Evolutionary conservation across 2,888 invertebrate genomes (phyloP), one percentile per base, ranked within the genome.

Genomic region (Thyatira batis): DNA sequence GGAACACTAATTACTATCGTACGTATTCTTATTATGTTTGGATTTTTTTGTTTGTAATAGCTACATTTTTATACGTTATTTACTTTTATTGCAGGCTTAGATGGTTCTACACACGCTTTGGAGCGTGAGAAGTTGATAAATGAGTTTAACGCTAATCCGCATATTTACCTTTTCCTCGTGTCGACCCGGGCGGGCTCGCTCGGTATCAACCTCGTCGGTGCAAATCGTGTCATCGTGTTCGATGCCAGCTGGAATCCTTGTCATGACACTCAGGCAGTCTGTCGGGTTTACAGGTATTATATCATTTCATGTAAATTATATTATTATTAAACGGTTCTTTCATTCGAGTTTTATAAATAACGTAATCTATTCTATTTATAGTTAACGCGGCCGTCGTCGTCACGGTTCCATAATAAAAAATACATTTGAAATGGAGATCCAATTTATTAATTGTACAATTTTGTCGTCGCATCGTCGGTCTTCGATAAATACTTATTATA

Each of bases 181-280:
- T 99, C 99, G 0, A 99, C 99, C 0, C 94, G 98, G 68, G 99
- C 99, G 33, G 99, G 99, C 1, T 98, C 98, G 11, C 91, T 99
- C 28, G 99, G 99, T 8, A 99, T 99, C 63, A 99, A 99, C 91
- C 93, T 99, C 60, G 97, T 98, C 20, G 98, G 99, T 13, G 99
- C 99, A 0, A 99, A 99, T 87, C 94, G 99, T 28, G 99, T 99
- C 4, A 96, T 99, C 44, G 98, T 99, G 49, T 96, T 99, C 76
- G 99, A 99, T 84, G 99, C 99, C 11, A 98, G 98, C 39, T 99
- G 99, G 99, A 99, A 99, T 92, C 99, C 99, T 0, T 99, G 99
- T 79, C 99, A 99, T 77, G 99, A 99, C 80, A 97, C 98, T 0
- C 98, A 98, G 92, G 99, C 99, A 27, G 98, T 99, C 11, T 99